Conservation (phyloP, 1,140 invertebrate genomes). For the Tribolium castaneum region DNA sequence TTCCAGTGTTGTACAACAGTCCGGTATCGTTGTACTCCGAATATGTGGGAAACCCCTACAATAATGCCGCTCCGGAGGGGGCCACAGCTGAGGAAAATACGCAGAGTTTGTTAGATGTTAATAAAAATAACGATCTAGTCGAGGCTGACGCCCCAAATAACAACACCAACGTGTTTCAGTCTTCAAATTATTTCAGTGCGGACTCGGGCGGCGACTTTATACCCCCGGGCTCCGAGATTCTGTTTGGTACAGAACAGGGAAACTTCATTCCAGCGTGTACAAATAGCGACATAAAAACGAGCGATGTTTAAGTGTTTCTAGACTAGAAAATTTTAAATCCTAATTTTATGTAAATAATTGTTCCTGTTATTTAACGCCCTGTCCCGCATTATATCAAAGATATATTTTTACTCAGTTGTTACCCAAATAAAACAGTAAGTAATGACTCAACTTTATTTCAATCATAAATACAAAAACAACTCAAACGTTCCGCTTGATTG, state of each 20-base stretch:
- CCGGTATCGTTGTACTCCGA: conserved; percentile 65
- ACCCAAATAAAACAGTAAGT: conserved; percentile 15
- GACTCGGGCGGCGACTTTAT: conserved; percentile 63
- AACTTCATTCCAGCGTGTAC: conserved; percentile 43
- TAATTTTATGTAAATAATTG: conserved; percentile 28
- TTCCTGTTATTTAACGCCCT: neutral
- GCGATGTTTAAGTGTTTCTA: conserved; percentile 18
- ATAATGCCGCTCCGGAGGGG: conserved; percentile 46
- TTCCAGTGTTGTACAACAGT: conserved; percentile 51
- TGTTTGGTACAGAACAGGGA: conserved; percentile 63
- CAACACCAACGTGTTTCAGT: conserved; percentile 56
- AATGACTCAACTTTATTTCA: neutral
- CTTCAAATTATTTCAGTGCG: conserved; percentile 69
- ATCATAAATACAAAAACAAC: conserved; percentile 8
- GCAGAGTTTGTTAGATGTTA: conserved; percentile 1
- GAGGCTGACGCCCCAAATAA: conserved; percentile 7
- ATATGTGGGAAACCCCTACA: conserved; percentile 68
- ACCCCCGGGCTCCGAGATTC: conserved; percentile 69
- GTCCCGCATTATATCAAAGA: conserved; percentile 7
- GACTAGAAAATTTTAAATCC: neutral
- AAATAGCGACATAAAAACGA: conserved; percentile 30
- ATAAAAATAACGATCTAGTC: conserved; percentile 33
- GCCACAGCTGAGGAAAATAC: neutral
- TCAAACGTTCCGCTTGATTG: conserved; percentile 66
- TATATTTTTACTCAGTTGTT: conserved; percentile 35